Evolutionary conservation across 2,888 invertebrate species (phyloP), one percentile per base, ranked within the genome.

Genomic region (Entomobrya multifasciata): DNA sequence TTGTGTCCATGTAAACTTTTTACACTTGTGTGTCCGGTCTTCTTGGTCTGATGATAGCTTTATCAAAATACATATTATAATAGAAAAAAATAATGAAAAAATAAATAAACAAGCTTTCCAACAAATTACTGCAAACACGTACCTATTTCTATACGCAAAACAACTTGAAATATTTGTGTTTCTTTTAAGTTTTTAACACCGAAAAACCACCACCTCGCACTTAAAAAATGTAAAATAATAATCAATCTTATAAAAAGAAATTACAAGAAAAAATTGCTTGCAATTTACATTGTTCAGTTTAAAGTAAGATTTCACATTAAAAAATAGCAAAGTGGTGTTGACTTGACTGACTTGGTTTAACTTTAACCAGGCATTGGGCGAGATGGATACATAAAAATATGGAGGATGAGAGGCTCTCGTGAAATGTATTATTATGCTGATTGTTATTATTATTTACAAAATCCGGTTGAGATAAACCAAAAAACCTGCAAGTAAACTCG

Each of bases 401-500:
- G n/a, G n/a, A n/a, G 72, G 86, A 80, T 80, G 80, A 76, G 81
- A 86, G 81, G n/a, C n/a, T 36, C 36, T 6, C 4, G 36, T 36
- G 36, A 36, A 36, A 80, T 80, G 74, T 65, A 72, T 65, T 79
- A 80, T 52, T 81, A 76, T 81, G 49, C 25, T 27, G 65, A 52
- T 81, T 86, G 80, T 85, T 27, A 30, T 79, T 60, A 30, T 81
- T 90, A 89, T 90, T 90, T 89, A 90, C 89, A 77, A 90, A 90
- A 90, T 90, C 90, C 90, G 90, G 90, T 90, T 90, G 88, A 88
- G 89, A 87, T 90, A 90, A 90, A 88, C 89, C 55, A 89, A 87
- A 90, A 90, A 90, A 88, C 89, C 55, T 36, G 8, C 36, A 36
- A 47, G 47, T 25, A 49, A 86, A 79, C 80, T 80, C 72, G 86